These are phyloP conservation scores for Micronycteris hirsuta DNA, from an alignment of 2,113 vertebrate genomes.

Conservation along the genomic window DNA sequence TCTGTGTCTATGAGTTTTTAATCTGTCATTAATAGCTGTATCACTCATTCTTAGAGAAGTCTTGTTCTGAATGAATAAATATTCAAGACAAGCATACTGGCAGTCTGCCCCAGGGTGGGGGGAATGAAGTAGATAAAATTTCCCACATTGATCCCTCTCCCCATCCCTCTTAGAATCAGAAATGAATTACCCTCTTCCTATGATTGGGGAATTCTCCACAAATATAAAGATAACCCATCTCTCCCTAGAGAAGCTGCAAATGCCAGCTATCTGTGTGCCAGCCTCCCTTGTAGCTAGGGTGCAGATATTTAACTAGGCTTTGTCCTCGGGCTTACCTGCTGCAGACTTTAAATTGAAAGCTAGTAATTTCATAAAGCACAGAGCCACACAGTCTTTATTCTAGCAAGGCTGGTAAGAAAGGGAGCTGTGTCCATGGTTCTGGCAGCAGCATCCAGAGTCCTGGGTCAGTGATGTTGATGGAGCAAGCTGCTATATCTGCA, in stretches of 20 bases:
- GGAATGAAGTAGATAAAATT: background rate
- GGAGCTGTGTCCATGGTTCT: background rate
- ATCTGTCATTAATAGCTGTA: background rate
- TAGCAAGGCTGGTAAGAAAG: background rate
- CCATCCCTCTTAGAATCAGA: background rate
- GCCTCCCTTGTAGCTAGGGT: background rate
- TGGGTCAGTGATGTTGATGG: background rate
- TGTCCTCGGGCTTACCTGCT: background rate
- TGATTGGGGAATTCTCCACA: background rate
- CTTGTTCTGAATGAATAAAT: background rate
- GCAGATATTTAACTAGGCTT: background rate
- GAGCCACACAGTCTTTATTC: background rate
- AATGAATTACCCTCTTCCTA: background rate
- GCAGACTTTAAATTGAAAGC: background rate
- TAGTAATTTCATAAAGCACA: background rate
- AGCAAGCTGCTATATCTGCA: background rate
- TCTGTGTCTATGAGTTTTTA: too few species aligned
- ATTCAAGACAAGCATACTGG: background rate
- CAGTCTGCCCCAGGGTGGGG: background rate
- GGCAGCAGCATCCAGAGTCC: background rate
- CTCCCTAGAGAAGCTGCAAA: background rate
- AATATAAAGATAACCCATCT: background rate
- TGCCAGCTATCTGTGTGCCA: background rate
- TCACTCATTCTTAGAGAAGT: background rate
- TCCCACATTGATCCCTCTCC: background rate